Evolutionary conservation across 1,140 invertebrate genomes (phyloP), one percentile per base, ranked within the genome.

Genomic region (Drosophila busckii): DNA sequence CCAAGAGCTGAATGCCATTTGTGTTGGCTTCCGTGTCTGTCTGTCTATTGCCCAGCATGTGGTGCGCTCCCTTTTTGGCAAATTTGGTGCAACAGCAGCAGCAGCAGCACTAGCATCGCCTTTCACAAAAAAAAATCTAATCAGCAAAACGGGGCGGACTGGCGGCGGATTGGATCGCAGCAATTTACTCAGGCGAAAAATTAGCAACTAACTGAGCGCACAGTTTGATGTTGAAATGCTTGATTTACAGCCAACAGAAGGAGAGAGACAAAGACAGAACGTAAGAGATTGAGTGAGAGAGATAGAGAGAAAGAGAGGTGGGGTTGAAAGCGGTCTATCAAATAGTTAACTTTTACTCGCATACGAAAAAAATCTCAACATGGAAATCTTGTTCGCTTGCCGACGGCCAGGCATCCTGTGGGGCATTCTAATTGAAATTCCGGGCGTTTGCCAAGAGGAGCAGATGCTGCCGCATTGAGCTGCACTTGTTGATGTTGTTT

Each of bases 41-140:
- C 10, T 16, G 12, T 34, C 17, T 13, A 29, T 28, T 35, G 64
- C 73, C 49, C 73, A 80, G 73, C 73, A 80, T 82, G 75, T 73
- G 75, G 75, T 38, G 69, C 64, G 64, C 75, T 82, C 73, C 73
- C 75, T 80, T 80, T 80, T 80, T 73, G 73, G 73, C 73, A 82
- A 80, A 80, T 80, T 80, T 73, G 75, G 73, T 80, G 68, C 73
- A 76, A 53, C 61, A 46, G 45, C 16, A 35, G 26, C 44, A 17
- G 12, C 23, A 4, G 26, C 26, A 20, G 20, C 15, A 63, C 35
- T 22, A 50, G 38, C 61, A 66, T 61, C 68, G 55, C 71, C 70
- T 78, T 78, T 78, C 71, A 78, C 63, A 75, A 80, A n/a, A n/a
- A n/a, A n/a, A n/a, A 80, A 80, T 80, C 75, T 80, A 80, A 82